Evolutionary conservation across 1,140 invertebrate species (phyloP).

Genomic region (Zaprionus tsacasi): DNA sequence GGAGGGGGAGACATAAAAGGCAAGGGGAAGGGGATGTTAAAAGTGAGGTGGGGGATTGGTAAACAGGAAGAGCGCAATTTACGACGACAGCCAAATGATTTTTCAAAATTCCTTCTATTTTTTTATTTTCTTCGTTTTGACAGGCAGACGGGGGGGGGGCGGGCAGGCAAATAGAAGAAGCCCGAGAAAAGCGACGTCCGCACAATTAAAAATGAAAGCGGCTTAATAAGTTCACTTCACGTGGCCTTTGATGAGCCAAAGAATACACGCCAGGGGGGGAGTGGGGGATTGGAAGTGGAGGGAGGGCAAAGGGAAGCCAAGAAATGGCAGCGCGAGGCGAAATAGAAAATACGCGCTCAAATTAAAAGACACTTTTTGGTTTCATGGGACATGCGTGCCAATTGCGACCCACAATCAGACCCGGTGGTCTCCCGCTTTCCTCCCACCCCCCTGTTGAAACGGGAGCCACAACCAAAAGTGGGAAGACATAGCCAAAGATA

Average conservation of each 20-base stretch:
- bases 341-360: constrained; percentile 45
- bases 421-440: background rate
- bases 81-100: constrained; percentile 62
- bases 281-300: background rate
- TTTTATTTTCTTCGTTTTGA: constrained; percentile 31
- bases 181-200: constrained; percentile 33
- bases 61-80: constrained; percentile 31
- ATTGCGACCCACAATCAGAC: constrained; percentile 35
- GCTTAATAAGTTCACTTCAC: constrained; percentile 68
- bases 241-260: constrained; percentile 65
- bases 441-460: background rate
- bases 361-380: constrained; percentile 73
- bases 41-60: too few relatives aligned
- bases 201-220: constrained; percentile 80
- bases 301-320: background rate
- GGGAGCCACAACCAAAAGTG: background rate
- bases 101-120: constrained; percentile 33
- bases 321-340: background rate
- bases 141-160: background rate
- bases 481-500: background rate
- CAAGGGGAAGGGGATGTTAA: too few relatives aligned
- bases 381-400: constrained; percentile 67
- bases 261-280: background rate
- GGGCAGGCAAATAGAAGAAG: constrained; percentile 53
- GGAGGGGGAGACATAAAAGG: background rate